phyloP scores from a whole-genome alignment of 2,888 invertebrate species.

The Pecten maximus region DNA sequence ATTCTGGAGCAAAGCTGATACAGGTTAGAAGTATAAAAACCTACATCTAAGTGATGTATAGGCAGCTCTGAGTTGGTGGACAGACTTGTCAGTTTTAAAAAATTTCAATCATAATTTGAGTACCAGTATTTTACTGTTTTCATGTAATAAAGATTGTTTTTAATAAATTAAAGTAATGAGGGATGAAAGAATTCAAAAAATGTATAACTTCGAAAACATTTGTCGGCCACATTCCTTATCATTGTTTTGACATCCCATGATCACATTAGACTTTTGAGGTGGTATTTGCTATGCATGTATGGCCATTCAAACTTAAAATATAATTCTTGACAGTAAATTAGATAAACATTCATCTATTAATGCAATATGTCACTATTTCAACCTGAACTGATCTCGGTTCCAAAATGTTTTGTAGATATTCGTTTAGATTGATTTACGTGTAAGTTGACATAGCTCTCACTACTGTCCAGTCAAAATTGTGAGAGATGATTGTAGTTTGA shows the following conservation, averaged over 20 bases:
- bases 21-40: neutral
- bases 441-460: neutral
- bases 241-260: too few relatives aligned
- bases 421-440: neutral
- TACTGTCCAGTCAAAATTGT: neutral
- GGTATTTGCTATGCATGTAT: too few relatives aligned
- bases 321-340: too few relatives aligned
- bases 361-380: too few relatives aligned
- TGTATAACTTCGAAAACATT: too few relatives aligned
- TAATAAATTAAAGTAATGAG: too few relatives aligned
- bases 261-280: too few relatives aligned
- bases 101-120: neutral
- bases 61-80: neutral
- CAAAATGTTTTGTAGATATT: neutral
- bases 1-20: constrained; percentile 11
- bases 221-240: too few relatives aligned
- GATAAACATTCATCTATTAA: too few relatives aligned
- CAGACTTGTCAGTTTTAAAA: neutral
- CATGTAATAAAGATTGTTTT: neutral
- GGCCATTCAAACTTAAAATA: too few relatives aligned
- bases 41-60: neutral
- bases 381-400: too few relatives aligned
- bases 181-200: too few relatives aligned
- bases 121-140: neutral
- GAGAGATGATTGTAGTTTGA: neutral